Base-by-base conservation (phyloP, 1,140 invertebrate species). In the Sweltsa coloradensis region DNA sequence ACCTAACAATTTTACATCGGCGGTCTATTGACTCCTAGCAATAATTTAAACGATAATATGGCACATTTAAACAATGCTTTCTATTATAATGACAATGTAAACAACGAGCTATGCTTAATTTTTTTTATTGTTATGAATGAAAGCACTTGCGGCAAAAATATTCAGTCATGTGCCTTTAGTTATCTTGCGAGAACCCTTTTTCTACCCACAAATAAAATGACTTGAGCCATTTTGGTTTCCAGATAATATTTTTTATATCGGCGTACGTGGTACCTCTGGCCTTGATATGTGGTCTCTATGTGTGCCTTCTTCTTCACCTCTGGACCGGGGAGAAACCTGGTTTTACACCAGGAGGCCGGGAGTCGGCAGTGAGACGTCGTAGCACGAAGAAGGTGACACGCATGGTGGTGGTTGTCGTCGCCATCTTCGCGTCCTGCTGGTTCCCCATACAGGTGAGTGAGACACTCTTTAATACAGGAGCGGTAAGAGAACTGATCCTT, bases 391-490 rank as follows among this genome's bases (percentile, higher is more conserved):
- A 91, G 49, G 93, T 95, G 1, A 97, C 92, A 1, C 72, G 88
- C 50, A 86, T 97, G 79, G 89, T 97, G 5, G 76, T 95, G 27
- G 84, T 93, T 18, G 91, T 97, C 13, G 89, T 97, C 0, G 79
- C 89, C 18, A 91, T 93, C 24, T 97, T 97, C 63, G 92, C 92
- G 7, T 70, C 94, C 26, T 96, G 92, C 67, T 97, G 94, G 94
- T 81, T 86, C 55, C 93, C 93, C 2, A 88, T 97, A 58, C 92
- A 95, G 72, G 81, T 89, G 51, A 75, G 46, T 9, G 6, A 26
- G 2, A 1, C 1, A 25, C 19, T 4, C 23, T n/a, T 1, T 26
- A 31, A 11, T 31, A 31, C n/a, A 31, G 9, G 9, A 9, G 9
- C 29, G 29, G 29, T 31, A 11, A 31, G 29, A 31, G 29, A 11